A percentile compares a stretch with the other conserved stretches of the same genome.
These are phyloP conservation scores for Sialia sialis DNA, from an alignment of 2,113 vertebrate genomes.

Conservation along the genomic window DNA sequence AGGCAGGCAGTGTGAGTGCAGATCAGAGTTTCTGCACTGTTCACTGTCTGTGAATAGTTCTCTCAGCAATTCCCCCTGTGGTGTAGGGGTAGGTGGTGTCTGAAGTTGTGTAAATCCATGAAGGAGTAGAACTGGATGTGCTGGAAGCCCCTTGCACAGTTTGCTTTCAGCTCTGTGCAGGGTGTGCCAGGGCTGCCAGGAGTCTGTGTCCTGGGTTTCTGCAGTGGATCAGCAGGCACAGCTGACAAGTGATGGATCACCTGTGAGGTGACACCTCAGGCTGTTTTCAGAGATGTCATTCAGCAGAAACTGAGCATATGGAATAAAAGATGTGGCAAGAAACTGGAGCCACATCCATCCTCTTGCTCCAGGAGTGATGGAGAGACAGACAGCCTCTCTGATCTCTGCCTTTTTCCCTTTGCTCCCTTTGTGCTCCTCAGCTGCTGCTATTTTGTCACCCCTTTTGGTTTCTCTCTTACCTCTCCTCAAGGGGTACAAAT, in stretches of 20 bases:
- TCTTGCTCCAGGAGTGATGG: not conserved
- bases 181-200: not conserved
- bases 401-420: not conserved
- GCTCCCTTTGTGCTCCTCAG: not conserved
- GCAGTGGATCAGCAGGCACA: not conserved
- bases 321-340: not conserved
- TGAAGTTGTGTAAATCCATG: accelerated
- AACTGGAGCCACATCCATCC: not conserved
- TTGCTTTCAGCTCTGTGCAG: not conserved
- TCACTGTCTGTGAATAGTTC: not conserved
- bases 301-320: not conserved
- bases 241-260: not conserved
- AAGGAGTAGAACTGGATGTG: accelerated
- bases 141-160: not conserved
- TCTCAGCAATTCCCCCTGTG: accelerated
- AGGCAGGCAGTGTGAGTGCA: not conserved
- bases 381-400: not conserved
- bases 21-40: not conserved
- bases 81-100: not conserved
- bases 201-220: not conserved
- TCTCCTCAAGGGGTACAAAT: not conserved
- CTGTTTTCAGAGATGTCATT: not conserved
- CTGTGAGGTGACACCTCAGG: not conserved
- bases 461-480: not conserved
- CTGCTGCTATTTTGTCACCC: not conserved